phyloP scores from a whole-genome alignment of 2,888 invertebrate species.

The Blera fallax region DNA sequence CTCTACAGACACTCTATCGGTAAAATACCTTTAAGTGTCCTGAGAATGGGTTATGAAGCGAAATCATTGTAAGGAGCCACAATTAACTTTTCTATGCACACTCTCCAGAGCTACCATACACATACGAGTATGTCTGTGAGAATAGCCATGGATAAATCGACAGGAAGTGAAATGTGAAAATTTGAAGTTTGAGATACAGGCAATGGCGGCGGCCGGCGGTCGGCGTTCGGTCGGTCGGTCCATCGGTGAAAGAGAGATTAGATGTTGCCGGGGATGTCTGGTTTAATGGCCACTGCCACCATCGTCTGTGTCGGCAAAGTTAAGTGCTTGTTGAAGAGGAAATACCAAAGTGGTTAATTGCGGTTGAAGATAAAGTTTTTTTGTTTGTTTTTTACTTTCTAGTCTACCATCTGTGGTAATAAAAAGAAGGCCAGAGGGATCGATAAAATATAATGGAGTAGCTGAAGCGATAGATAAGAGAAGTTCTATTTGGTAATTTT shows the following conservation, averaged over 20 bases:
- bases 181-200: slow-evolving; percentile 59
- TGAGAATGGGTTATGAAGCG: slow-evolving; percentile 28
- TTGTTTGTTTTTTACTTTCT: background rate
- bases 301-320: slow-evolving; percentile 58
- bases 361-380: slow-evolving; percentile 35
- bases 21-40: slow-evolving; percentile 55
- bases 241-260: slow-evolving; percentile 29
- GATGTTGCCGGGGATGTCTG: slow-evolving; percentile 47
- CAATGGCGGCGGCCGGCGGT: background rate
- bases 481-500: background rate
- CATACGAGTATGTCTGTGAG: background rate
- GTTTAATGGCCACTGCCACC: slow-evolving; percentile 57
- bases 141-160: slow-evolving; percentile 52
- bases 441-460: slow-evolving; percentile 6
- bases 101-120: background rate
- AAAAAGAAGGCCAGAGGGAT: slow-evolving; percentile 15
- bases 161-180: slow-evolving; percentile 67
- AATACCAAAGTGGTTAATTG: slow-evolving; percentile 69
- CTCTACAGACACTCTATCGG: slow-evolving; percentile 9
- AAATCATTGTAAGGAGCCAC: slow-evolving; percentile 55
- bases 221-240: background rate
- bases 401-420: slow-evolving; percentile 5
- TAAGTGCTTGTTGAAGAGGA: slow-evolving; percentile 69
- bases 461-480: background rate
- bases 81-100: slow-evolving; percentile 44